A percentile compares a stretch with the other conserved stretches of the same genome.
phyloP scores from a whole-genome alignment of 2,113 vertebrate species.

The Diphyllodes magnificus region DNA sequence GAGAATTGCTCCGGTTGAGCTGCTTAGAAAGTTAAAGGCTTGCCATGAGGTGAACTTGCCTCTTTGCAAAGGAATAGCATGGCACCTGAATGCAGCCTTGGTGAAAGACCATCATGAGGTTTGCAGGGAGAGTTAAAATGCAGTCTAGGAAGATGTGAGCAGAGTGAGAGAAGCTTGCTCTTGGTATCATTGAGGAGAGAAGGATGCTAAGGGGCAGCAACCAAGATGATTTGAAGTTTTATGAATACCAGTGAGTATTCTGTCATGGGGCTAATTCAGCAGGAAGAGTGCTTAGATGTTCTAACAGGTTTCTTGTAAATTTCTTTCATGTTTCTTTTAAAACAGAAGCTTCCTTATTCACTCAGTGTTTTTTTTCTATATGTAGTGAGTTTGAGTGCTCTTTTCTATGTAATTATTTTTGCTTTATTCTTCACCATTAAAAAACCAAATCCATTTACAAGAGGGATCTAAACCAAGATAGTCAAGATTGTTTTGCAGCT shows the following conservation, averaged over 20 bases:
- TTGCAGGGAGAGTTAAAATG: neutral
- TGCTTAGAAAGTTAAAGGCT: neutral
- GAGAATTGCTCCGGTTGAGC: neutral
- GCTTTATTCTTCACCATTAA: neutral
- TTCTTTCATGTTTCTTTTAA: neutral
- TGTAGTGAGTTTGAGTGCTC: neutral
- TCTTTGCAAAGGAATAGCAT: neutral
- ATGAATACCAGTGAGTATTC: neutral
- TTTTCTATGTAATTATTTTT: neutral
- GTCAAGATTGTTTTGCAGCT: neutral
- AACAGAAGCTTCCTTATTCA: neutral
- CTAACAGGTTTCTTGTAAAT: neutral
- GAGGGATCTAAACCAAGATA: neutral
- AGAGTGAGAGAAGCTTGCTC: neutral
- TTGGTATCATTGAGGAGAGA: neutral
- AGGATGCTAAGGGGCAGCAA: neutral
- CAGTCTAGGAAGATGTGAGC: neutral
- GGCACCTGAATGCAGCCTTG: neutral
- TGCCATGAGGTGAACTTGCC: neutral
- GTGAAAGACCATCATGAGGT: neutral
- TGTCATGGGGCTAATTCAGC: neutral
- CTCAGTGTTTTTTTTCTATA: neutral
- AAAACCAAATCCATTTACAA: neutral
- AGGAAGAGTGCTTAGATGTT: neutral
- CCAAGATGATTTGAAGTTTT: neutral